Conservation (phyloP, 92 coral and sea anemone genomes). For the Umimayanthus chanpuru region DNA sequence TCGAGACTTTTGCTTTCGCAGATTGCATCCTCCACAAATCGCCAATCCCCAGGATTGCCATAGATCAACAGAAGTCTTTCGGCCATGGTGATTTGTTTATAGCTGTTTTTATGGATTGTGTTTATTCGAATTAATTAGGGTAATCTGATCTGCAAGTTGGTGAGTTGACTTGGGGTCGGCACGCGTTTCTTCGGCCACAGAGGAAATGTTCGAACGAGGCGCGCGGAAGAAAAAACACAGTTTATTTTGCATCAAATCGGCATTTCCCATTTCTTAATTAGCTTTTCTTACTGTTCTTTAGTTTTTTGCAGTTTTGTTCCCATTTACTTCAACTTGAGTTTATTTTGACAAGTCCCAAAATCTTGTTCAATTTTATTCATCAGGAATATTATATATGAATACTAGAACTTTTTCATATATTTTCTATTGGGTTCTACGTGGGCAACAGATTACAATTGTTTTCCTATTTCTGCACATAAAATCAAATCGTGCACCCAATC, state of each 20-base stretch:
- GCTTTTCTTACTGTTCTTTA: neutral
- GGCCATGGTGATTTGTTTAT: slow-evolving; percentile 59
- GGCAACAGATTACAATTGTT: neutral
- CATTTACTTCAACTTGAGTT: neutral
- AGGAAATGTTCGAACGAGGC: slow-evolving; percentile 70
- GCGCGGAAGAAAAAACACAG: slow-evolving; percentile 31
- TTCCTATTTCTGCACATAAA: neutral
- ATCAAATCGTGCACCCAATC: neutral
- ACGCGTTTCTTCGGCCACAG: slow-evolving; percentile 69
- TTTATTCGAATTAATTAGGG: slow-evolving; percentile 73
- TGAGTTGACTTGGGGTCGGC: slow-evolving; percentile 44
- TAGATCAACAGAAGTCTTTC: slow-evolving; percentile 67
- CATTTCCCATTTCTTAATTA: slow-evolving; percentile 15
- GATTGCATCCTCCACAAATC: slow-evolving; percentile 27
- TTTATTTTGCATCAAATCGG: slow-evolving; percentile 48
- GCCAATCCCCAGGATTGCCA: slow-evolving; percentile 53
- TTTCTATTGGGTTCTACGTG: neutral
- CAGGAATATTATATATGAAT: neutral
- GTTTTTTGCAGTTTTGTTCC: neutral
- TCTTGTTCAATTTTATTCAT: too few relatives aligned
- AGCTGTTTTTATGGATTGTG: slow-evolving; percentile 68
- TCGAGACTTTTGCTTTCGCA: slow-evolving; percentile 38
- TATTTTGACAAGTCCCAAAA: neutral
- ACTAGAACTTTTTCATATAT: neutral
- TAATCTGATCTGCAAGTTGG: slow-evolving; percentile 61